Conservation (phyloP, 1,140 invertebrate species). For the Phymorhynchus buccinoides region DNA sequence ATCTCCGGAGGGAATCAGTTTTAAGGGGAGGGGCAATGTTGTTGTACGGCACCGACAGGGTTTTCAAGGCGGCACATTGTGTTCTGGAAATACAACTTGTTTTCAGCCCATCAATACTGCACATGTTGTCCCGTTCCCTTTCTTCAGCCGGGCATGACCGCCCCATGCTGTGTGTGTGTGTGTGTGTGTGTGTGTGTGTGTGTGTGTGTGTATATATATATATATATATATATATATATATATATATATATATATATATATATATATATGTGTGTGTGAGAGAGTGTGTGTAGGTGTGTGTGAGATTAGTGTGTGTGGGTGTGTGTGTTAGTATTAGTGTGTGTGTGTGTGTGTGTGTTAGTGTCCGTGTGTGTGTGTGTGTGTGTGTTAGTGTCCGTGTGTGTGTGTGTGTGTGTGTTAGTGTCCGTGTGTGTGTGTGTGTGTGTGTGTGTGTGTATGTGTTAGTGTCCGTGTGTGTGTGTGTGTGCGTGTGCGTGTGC, state of each 20-base stretch:
- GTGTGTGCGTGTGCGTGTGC: neutral
- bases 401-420: neutral
- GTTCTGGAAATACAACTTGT: neutral
- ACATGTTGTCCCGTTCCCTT: neutral
- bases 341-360: neutral
- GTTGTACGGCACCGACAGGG: neutral
- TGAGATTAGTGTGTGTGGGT: too few species aligned
- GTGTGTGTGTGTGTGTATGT: conserved; percentile 9
- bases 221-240: neutral
- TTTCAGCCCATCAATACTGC: neutral
- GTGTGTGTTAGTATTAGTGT: neutral
- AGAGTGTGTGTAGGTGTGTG: neutral
- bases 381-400: neutral
- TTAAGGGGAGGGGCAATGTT: too few species aligned
- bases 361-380: neutral
- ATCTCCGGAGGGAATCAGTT: too few species aligned
- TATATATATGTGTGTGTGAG: neutral
- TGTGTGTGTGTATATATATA: neutral
- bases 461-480: neutral
- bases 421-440: neutral
- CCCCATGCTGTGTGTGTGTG: neutral
- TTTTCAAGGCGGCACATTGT: neutral
- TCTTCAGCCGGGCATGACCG: neutral
- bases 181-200: neutral
- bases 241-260: neutral